Conservation (phyloP, 2,888 invertebrate genomes). For the Idaea aversata region DNA sequence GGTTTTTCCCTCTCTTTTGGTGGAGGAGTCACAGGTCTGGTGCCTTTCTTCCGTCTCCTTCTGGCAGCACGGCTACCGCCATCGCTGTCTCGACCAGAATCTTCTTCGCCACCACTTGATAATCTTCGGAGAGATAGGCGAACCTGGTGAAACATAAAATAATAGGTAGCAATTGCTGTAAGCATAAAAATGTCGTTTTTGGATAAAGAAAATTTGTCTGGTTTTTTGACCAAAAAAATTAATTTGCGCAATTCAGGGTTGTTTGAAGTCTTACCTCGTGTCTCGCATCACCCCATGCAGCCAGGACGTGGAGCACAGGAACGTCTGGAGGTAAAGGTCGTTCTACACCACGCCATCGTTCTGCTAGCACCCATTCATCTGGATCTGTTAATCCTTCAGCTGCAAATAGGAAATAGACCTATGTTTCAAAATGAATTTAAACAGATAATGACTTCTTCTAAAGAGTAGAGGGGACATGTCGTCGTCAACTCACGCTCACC, state of each 20-base stretch:
- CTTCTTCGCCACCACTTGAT: conserved; percentile 74
- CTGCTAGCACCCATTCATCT: conserved; percentile 86
- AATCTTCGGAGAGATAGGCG: conserved; percentile 69
- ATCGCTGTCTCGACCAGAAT: conserved; percentile 74
- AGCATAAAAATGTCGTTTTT: too few relatives aligned
- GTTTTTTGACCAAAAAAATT: too few relatives aligned
- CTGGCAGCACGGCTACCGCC: conserved; percentile 58
- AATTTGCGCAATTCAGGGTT: too few relatives aligned
- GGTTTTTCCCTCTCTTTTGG: conserved; percentile 45
- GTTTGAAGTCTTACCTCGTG: conserved; percentile 55
- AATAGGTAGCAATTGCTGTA: too few relatives aligned
- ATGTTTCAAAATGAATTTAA: too few relatives aligned
- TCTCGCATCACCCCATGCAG: conserved; percentile 86
- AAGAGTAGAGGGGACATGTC: too few relatives aligned
- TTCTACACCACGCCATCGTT: conserved; percentile 89
- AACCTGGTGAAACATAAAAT: conserved; percentile 44
- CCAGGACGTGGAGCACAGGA: conserved; percentile 88
- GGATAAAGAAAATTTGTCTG: too few relatives aligned
- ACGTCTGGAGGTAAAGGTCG: conserved; percentile 85
- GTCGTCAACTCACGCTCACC: too few relatives aligned
- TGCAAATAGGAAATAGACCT: too few relatives aligned
- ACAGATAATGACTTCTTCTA: not conserved
- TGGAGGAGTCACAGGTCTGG: conserved; percentile 59
- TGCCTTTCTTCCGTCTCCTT: conserved; percentile 51
- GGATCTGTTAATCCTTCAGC: conserved; percentile 53